Evolutionary conservation across 2,113 vertebrate genomes (phyloP).

Genomic region (Salminus brasiliensis): DNA sequence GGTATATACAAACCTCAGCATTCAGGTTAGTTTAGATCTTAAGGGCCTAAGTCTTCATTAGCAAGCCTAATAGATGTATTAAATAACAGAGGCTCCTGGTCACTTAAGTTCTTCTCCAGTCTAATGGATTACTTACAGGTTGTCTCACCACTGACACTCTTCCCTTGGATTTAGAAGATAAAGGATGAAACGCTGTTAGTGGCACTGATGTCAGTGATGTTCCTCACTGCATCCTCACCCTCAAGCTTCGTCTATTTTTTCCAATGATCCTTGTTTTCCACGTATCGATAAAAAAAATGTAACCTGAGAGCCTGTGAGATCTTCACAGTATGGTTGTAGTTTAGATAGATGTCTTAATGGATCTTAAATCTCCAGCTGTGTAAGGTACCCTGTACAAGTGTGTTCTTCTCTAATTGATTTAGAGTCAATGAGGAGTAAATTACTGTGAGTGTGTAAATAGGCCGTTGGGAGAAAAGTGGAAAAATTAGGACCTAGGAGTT

Average conservation of each 20-base stretch:
- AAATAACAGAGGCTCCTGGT: neutral
- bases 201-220: neutral
- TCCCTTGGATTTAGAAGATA: neutral
- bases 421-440: too few relatives aligned
- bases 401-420: neutral
- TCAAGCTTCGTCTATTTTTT: neutral
- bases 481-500: slow-evolving; percentile 17
- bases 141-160: neutral
- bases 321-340: neutral
- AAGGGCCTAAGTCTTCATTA: neutral
- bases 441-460: neutral
- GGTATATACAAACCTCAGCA: neutral
- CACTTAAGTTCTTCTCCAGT: slow-evolving; percentile 1
- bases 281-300: neutral
- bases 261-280: neutral
- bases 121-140: slow-evolving; percentile 20
- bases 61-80: slow-evolving; percentile 19
- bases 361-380: neutral
- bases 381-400: neutral
- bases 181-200: neutral
- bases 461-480: slow-evolving; percentile 8
- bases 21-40: neutral
- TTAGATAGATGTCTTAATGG: neutral
- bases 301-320: neutral
- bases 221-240: neutral